Evolutionary conservation across 2,888 invertebrate genomes (phyloP), one percentile per base, ranked within the genome.

Genomic region (Zelleria hepariella): DNA sequence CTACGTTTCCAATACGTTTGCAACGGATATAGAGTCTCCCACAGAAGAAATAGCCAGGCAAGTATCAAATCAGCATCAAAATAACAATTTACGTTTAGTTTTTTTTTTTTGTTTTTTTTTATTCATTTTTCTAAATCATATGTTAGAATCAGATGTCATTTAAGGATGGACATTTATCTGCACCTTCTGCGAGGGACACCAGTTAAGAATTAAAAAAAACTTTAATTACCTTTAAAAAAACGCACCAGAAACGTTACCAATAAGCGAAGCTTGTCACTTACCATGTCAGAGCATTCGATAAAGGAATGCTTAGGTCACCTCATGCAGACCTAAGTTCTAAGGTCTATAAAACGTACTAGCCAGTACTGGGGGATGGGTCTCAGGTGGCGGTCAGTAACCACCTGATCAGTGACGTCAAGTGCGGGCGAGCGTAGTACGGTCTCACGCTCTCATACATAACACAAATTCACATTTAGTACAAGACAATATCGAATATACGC

Each of bases 251-350:
- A 42, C 32, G 10, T 42, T 15, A n/a, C 60, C 58, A 60, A 58
- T 67, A 73, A 79, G 85, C 85, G 65, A 80, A 82, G 83, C 81
- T 70, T 71, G 68, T 68, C 67, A 87, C 87, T 87, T 81, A 87
- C 87, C 87, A 73, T 78, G 25, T 58, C 42, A 65, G 69, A 73
- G 78, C 87, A 86, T 80, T 87, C 87, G 87, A 84, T 72, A 73
- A 75, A 70, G 84, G 86, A 87, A 87, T 86, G 87, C 80, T 86
- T 85, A 72, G 63, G 54, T 75, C 78, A 81, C 82, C 84, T 80
- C 86, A 87, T 87, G 87, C 87, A 75, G 75, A 68, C 70, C 75
- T 42, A 42, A 42, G 32, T 42, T 15, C 32, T 42, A 42, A 32
- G 32, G 32, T 42, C 32, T 72, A 76, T 66, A 74, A 74, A 78